Evolutionary conservation across 2,888 invertebrate genomes (phyloP).

Genomic region (Spodoptera exigua): DNA sequence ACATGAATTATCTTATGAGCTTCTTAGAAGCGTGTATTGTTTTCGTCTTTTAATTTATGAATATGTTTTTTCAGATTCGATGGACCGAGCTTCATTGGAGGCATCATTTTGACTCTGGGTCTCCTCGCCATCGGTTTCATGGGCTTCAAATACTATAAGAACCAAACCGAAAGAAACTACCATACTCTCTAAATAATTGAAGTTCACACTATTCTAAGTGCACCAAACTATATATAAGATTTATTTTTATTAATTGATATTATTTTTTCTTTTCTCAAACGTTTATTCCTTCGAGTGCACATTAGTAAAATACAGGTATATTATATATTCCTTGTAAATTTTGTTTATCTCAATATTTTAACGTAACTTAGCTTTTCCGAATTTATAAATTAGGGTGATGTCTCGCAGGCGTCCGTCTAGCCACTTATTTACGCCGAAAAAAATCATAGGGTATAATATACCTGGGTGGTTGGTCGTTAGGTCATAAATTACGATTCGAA

Average conservation of each 20-base stretch:
- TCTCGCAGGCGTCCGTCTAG: constrained; percentile 12
- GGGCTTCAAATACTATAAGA: constrained; percentile 96
- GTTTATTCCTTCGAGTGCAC: constrained; percentile 53
- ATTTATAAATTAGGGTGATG: constrained; percentile 28
- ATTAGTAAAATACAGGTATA: constrained; percentile 54
- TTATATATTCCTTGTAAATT: constrained; percentile 36
- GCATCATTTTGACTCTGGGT: constrained; percentile 94
- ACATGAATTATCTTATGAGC: no score
- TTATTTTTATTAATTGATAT: constrained; percentile 52
- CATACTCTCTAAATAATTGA: constrained; percentile 93
- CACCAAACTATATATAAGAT: constrained; percentile 68
- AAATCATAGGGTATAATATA: constrained; percentile 16
- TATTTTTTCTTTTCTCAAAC: constrained; percentile 53
- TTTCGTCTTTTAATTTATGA: background rate
- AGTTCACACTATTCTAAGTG: constrained; percentile 72
- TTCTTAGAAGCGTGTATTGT: background rate
- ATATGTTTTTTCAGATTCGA: constrained; percentile 89
- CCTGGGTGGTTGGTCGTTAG: constrained; percentile 56
- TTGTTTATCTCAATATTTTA: constrained; percentile 49
- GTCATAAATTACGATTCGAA: constrained; percentile 47
- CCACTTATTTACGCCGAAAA: background rate
- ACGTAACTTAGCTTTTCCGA: constrained; percentile 45
- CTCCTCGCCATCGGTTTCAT: constrained; percentile 94
- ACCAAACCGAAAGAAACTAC: constrained; percentile 95
- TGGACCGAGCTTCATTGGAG: constrained; percentile 94